Conservation (phyloP, 2,797 vertebrate genomes). For the Neostethus bicornis region DNA sequence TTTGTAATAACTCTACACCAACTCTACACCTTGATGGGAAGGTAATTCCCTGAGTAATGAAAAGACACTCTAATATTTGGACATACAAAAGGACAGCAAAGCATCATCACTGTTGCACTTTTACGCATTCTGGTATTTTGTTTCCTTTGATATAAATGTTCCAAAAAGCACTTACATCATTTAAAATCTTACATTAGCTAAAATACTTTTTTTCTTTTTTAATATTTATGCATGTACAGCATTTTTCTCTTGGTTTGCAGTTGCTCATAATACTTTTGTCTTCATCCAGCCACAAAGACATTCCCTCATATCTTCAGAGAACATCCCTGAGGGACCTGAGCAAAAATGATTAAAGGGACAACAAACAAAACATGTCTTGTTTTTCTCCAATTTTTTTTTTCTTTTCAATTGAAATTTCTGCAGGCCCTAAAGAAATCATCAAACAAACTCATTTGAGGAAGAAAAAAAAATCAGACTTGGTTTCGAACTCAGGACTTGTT, state of each 20-base stretch:
- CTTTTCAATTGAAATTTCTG: conserved; percentile 1
- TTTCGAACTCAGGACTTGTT: conserved; percentile 8
- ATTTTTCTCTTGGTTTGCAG: neutral
- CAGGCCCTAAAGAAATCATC: neutral
- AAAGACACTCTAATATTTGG: too few relatives aligned
- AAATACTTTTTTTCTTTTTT: too few relatives aligned
- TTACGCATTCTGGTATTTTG: too few relatives aligned
- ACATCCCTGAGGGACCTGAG: neutral
- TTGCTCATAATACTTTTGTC: neutral
- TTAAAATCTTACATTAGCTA: too few relatives aligned
- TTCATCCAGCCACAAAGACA: conserved; percentile 7
- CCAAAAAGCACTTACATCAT: too few relatives aligned
- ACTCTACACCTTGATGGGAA: too few relatives aligned
- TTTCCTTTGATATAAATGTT: too few relatives aligned
- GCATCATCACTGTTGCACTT: too few relatives aligned
- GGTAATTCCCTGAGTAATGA: too few relatives aligned
- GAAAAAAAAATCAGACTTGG: neutral
- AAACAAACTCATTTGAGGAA: neutral
- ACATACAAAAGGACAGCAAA: too few relatives aligned
- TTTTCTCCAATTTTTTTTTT: neutral
- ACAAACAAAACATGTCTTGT: neutral
- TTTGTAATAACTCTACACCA: too few relatives aligned
- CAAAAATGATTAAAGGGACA: conserved; percentile 13
- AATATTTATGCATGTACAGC: neutral
- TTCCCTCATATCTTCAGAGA: conserved; percentile 17